Conservation (phyloP, 2,888 invertebrate genomes). For the Oscheius myriophilus region DNA sequence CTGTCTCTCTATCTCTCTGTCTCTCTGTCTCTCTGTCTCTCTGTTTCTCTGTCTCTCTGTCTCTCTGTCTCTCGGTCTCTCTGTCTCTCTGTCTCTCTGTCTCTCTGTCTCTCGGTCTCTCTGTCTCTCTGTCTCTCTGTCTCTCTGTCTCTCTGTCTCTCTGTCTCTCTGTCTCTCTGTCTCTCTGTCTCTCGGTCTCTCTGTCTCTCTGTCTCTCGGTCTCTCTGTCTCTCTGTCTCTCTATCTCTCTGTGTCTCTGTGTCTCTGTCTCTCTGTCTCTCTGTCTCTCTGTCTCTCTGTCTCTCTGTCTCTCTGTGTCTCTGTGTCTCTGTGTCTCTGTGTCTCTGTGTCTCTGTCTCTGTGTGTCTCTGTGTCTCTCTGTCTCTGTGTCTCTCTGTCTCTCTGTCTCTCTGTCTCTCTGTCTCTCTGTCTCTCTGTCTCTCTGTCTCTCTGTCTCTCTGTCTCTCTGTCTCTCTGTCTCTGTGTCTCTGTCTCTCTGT, state of each 20-base stretch:
- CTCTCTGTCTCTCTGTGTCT: too few species aligned
- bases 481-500: too few species aligned
- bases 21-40: slow-evolving; percentile 15
- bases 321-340: slow-evolving; percentile 10
- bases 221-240: slow-evolving; percentile 20
- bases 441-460: slow-evolving; percentile 15
- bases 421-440: neutral
- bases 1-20: neutral
- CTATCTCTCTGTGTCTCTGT: slow-evolving; percentile 14
- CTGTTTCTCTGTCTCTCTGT: slow-evolving; percentile 9
- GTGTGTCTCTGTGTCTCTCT: slow-evolving; percentile 10
- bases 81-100: too few species aligned
- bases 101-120: neutral
- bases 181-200: too few species aligned
- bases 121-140: slow-evolving; percentile 17
- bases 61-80: slow-evolving; percentile 11
- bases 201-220: too few species aligned
- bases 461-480: slow-evolving; percentile 9
- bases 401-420: too few species aligned
- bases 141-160: slow-evolving; percentile 13
- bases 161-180: slow-evolving; percentile 13
- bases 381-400: neutral
- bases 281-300: too few species aligned
- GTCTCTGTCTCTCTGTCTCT: slow-evolving; percentile 9
- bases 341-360: slow-evolving; percentile 11